Conservation (phyloP, 2,797 vertebrate species). For the Lithobates pipiens region DNA sequence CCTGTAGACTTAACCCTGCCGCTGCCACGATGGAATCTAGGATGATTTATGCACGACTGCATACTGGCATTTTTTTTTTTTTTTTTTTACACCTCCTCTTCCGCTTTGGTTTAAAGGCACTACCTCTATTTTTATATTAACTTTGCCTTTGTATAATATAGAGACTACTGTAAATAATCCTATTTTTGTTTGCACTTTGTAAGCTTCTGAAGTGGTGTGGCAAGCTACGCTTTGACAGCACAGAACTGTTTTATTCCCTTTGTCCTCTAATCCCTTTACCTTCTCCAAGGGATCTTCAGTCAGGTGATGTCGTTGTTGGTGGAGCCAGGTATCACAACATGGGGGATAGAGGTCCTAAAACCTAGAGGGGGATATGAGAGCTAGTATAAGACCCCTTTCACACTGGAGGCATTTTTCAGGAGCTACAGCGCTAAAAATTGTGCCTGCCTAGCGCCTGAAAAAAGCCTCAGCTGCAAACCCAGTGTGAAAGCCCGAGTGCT, state of each 20-base stretch:
- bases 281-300: background rate
- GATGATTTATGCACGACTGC: background rate
- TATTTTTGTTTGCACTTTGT: background rate
- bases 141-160: background rate
- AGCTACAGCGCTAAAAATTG: too few species aligned
- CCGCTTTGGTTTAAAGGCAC: background rate
- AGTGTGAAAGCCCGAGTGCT: too few species aligned
- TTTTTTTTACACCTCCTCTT: background rate
- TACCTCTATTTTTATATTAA: slow-evolving; percentile 1
- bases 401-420: too few species aligned
- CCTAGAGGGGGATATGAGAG: too few species aligned
- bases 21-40: background rate
- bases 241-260: slow-evolving; percentile 8
- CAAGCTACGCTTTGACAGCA: background rate
- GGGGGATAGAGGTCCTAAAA: too few species aligned
- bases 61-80: background rate
- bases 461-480: too few species aligned
- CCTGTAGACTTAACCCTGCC: background rate
- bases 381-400: too few species aligned
- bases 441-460: too few species aligned
- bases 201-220: background rate
- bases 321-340: background rate
- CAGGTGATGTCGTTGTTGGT: background rate
- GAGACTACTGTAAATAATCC: background rate
- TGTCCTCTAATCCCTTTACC: background rate